phyloP scores from a whole-genome alignment of 1,140 invertebrate species.

The Bombus soroeensis region DNA sequence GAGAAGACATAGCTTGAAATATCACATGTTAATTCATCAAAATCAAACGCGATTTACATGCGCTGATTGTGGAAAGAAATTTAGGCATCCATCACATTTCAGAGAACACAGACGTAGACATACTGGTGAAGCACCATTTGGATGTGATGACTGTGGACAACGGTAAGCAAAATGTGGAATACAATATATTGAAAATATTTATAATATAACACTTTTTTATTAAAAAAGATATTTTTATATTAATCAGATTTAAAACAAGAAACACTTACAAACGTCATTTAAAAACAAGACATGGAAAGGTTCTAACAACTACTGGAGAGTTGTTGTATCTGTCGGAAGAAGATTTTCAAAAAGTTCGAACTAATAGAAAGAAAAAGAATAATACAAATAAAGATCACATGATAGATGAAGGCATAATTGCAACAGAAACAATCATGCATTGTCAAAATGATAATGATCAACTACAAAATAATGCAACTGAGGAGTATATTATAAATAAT shows the following conservation, averaged over 20 bases:
- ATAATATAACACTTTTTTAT: conserved; percentile 14
- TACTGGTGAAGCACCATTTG: conserved; percentile 87
- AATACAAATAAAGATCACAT: conserved; percentile 41
- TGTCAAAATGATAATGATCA: conserved; percentile 54
- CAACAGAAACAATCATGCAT: conserved; percentile 69
- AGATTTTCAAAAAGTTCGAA: conserved; percentile 84
- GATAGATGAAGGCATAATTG: conserved; percentile 58
- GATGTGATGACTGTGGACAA: conserved; percentile 86
- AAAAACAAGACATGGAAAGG: conserved; percentile 85
- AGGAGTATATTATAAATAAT: conserved; percentile 51
- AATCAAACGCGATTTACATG: conserved; percentile 87
- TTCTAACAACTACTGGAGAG: conserved; percentile 84
- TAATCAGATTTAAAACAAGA: conserved; percentile 85
- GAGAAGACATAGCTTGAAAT: conserved; percentile 87
- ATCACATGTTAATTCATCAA: conserved; percentile 87
- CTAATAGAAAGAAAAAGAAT: conserved; percentile 75
- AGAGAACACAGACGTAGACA: conserved; percentile 87
- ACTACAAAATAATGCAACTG: conserved; percentile 49
- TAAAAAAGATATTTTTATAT: background rate
- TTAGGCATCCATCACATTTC: conserved; percentile 88
- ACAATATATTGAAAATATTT: background rate
- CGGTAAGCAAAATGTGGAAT: conserved; percentile 72
- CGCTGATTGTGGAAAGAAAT: conserved; percentile 86
- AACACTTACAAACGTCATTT: conserved; percentile 87
- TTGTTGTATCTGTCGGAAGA: conserved; percentile 84